These are phyloP conservation scores for Stomatorhinus ivindoensis DNA, from an alignment of 2,113 vertebrate species.

Conservation along the genomic window DNA sequence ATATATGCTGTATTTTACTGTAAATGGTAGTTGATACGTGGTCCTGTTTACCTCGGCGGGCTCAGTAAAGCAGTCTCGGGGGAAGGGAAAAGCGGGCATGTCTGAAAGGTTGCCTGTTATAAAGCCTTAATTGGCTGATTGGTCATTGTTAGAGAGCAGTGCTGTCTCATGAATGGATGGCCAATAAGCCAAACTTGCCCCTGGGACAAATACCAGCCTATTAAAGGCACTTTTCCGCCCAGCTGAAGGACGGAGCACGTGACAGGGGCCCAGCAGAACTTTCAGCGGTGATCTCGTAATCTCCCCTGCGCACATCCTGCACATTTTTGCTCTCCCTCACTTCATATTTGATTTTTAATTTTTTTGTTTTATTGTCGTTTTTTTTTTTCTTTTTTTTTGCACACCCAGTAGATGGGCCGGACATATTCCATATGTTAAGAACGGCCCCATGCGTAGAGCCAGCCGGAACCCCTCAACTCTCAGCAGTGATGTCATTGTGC, in stretches of 20 bases:
- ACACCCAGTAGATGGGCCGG: background rate
- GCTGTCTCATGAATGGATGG: conserved; percentile 60
- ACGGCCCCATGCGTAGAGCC: too few species aligned
- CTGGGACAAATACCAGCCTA: conserved; percentile 45
- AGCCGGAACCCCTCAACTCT: background rate
- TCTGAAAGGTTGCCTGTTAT: conserved; percentile 48
- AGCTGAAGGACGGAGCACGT: background rate
- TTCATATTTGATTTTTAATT: background rate
- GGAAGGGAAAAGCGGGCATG: conserved; percentile 38
- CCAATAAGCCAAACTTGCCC: conserved; percentile 53
- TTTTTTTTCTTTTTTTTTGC: background rate
- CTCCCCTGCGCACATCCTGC: background rate
- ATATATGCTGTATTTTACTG: background rate
- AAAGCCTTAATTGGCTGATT: conserved; percentile 64
- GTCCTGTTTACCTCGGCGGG: conserved; percentile 59
- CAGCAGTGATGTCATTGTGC: background rate
- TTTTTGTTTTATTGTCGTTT: background rate
- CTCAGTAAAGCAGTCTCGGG: conserved; percentile 46
- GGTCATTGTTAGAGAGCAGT: conserved; percentile 46
- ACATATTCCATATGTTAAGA: background rate
- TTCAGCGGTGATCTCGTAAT: background rate
- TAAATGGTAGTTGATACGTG: conserved; percentile 48
- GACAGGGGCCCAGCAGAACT: background rate
- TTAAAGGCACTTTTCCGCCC: conserved; percentile 46
- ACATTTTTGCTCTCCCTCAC: too few species aligned